These are phyloP conservation scores for Artibeus jamaicensis DNA, from an alignment of 2,797 vertebrate species.

Conservation along the genomic window DNA sequence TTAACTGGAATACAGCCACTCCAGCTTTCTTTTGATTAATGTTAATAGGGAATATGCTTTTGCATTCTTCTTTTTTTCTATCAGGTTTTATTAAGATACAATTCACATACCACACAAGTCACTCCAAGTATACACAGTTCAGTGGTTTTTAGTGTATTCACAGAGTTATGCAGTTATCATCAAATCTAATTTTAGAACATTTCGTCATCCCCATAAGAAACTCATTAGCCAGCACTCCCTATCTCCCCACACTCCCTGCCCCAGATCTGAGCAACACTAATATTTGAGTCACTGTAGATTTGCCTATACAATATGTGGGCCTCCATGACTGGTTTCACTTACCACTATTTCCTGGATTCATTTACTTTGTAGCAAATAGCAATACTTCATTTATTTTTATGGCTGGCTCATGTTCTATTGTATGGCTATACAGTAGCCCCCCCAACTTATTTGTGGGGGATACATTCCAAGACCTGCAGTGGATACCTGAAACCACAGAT, in stretches of 20 bases:
- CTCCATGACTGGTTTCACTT: not conserved
- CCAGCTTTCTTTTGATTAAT: not conserved
- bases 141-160: not conserved
- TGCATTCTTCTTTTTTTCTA: not conserved
- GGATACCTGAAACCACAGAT: not conserved
- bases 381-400: not conserved
- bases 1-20: not conserved
- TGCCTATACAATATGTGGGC: not conserved
- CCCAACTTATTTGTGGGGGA: not conserved
- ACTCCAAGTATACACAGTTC: not conserved
- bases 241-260: not conserved
- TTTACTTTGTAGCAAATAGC: not conserved
- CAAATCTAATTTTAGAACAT: not conserved
- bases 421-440: not conserved
- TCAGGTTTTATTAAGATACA: not conserved
- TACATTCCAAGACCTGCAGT: not conserved
- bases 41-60: not conserved
- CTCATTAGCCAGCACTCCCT: not conserved
- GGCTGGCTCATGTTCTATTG: not conserved
- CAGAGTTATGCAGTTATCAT: not conserved
- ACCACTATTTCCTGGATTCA: not conserved
- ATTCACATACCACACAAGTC: not conserved
- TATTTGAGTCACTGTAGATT: not conserved
- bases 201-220: not conserved
- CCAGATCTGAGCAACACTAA: not conserved